Conservation (phyloP, 2,113 vertebrate genomes). For the Pyrgilauda ruficollis region DNA sequence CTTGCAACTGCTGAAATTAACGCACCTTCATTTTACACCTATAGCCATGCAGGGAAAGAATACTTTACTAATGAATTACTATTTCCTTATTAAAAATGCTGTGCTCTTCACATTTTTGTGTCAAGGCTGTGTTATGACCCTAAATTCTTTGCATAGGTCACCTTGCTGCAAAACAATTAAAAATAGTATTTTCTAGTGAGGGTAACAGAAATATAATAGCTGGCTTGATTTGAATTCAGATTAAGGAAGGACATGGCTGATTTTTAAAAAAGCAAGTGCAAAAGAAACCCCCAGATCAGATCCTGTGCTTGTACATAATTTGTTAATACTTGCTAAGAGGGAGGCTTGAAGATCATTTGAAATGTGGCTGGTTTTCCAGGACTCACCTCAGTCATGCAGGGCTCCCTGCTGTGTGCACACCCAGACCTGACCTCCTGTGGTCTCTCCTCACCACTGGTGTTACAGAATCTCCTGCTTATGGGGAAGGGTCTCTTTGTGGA, state of each 20-base stretch:
- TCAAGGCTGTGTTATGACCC: not conserved
- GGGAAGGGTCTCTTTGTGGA: not conserved
- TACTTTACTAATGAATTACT: not conserved
- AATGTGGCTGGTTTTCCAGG: not conserved
- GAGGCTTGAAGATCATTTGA: not conserved
- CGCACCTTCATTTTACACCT: not conserved
- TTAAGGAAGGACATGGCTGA: not conserved
- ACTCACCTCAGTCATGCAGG: not conserved
- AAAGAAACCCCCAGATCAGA: not conserved
- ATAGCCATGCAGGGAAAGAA: not conserved
- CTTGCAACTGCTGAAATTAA: not conserved
- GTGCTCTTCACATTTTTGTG: not conserved
- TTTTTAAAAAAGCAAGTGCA: not conserved
- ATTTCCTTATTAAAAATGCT: not conserved
- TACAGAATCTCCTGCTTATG: not conserved
- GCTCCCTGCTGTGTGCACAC: not conserved
- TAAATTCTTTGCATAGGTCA: not conserved
- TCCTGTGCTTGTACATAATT: not conserved
- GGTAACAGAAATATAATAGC: not conserved
- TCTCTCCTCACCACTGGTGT: not conserved
- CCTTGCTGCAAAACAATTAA: not conserved
- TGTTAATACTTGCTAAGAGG: not conserved
- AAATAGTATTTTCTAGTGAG: not conserved
- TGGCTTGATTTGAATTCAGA: constrained; percentile 3
- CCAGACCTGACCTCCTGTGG: not conserved